These are phyloP conservation scores for Mastomys natalensis DNA, from an alignment of 2,113 vertebrate species.

Conservation along the genomic window DNA sequence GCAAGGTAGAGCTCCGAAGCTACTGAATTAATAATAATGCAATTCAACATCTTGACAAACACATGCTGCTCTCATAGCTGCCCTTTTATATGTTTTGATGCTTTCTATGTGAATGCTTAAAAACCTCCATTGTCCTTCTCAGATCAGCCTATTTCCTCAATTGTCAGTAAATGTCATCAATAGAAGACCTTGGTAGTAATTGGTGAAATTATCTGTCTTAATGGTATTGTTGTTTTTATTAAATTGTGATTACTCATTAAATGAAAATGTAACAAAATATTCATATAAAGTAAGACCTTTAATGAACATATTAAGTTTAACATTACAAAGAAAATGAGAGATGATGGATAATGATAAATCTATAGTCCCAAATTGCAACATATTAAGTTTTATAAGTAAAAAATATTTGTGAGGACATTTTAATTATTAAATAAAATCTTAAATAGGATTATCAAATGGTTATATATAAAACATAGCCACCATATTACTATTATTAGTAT, in stretches of 20 bases:
- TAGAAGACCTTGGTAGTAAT: background rate
- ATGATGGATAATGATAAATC: background rate
- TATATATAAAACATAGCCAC: background rate
- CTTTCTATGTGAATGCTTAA: conserved; percentile 46
- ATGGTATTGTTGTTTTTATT: background rate
- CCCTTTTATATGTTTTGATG: fast-evolving
- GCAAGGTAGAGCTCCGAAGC: background rate
- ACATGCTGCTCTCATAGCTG: conserved; percentile 61
- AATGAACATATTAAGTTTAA: background rate
- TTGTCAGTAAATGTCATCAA: background rate
- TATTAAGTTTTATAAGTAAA: background rate
- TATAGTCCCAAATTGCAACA: background rate
- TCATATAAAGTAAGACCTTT: conserved; percentile 8
- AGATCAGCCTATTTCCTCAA: background rate
- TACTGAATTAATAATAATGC: conserved; percentile 75
- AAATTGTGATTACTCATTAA: background rate
- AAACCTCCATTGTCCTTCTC: conserved; percentile 30
- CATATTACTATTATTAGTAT: background rate
- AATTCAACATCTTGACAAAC: conserved; percentile 60
- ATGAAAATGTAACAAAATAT: background rate
- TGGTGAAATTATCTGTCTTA: background rate
- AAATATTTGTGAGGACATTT: conserved; percentile 20
- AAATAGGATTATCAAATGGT: background rate
- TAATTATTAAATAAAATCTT: background rate
- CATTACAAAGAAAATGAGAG: background rate